Conservation (phyloP, 64 coral and sea anemone genomes). For the Dendronephthya gigantea region DNA sequence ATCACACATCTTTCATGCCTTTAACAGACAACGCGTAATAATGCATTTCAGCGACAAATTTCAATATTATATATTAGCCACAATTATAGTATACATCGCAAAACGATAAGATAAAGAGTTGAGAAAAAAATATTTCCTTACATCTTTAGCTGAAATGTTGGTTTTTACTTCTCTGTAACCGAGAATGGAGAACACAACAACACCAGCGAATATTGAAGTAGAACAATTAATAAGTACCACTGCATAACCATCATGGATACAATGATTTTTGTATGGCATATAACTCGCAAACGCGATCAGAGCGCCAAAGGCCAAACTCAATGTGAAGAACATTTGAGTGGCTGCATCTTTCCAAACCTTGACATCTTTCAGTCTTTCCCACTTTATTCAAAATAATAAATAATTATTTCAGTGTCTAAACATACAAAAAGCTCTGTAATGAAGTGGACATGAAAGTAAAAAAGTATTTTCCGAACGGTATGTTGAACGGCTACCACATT, state of each 20-base stretch:
- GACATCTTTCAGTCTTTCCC: not conserved
- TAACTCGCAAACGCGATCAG: not conserved
- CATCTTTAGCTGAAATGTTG: not conserved
- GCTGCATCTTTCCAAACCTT: slow-evolving; percentile 13
- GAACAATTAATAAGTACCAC: not conserved
- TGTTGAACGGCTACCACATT: too few relatives aligned
- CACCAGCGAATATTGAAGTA: slow-evolving; percentile 14
- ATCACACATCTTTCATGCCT: too few relatives aligned
- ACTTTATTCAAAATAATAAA: not conserved
- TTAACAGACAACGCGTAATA: too few relatives aligned
- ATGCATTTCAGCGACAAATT: too few relatives aligned
- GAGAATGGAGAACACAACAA: slow-evolving; percentile 7
- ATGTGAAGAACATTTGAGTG: slow-evolving; percentile 8
- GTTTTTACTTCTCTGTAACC: not conserved
- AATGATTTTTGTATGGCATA: slow-evolving; percentile 9
- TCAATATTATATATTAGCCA: too few relatives aligned
- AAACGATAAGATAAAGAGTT: too few relatives aligned
- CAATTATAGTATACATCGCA: too few relatives aligned
- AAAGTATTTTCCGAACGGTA: too few relatives aligned
- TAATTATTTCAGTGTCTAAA: not conserved
- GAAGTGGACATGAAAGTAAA: too few relatives aligned
- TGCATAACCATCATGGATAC: not conserved
- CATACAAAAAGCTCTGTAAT: too few relatives aligned
- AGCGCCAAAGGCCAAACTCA: slow-evolving; percentile 13
- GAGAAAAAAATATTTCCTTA: not conserved